Conservation (phyloP, 1,140 invertebrate species). For the Drosophila repletoides region DNA sequence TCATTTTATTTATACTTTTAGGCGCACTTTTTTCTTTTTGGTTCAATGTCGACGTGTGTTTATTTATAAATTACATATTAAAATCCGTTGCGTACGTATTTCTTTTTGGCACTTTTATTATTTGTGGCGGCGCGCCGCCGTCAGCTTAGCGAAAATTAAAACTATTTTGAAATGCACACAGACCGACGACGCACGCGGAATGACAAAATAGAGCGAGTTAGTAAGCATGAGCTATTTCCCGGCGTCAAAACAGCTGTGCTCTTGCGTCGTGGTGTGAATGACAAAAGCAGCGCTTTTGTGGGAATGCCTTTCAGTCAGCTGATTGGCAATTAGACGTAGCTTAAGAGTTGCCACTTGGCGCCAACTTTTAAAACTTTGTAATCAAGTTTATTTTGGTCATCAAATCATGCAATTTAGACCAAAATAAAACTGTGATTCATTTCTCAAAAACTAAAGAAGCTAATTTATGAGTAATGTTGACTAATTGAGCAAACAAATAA, state of each 20-base stretch:
- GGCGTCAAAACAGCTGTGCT: constrained; percentile 21
- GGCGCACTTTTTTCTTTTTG: constrained; percentile 5
- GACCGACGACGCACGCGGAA: constrained; percentile 40
- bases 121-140: constrained; percentile 18
- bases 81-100: constrained; percentile 14
- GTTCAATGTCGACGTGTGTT: constrained; percentile 32
- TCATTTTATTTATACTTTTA: neutral
- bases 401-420: neutral
- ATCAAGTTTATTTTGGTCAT: neutral
- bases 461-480: no score
- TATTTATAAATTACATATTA: constrained; percentile 40
- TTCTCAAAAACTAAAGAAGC: no score
- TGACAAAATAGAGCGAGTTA: constrained; percentile 28
- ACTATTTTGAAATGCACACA: constrained; percentile 34
- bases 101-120: constrained; percentile 39
- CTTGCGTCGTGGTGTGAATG: constrained; percentile 21
- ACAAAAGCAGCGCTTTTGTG: neutral
- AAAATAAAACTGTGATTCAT: neutral
- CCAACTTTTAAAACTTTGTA: neutral
- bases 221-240: no score
- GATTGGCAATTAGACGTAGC: constrained; percentile 3
- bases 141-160: constrained; percentile 17
- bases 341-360: constrained; percentile 1
- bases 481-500: no score
- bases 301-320: constrained; percentile 21